Evolutionary conservation across 2,888 invertebrate species (phyloP), one percentile per base, ranked within the genome.

Genomic region (Trissolcus japonicus): DNA sequence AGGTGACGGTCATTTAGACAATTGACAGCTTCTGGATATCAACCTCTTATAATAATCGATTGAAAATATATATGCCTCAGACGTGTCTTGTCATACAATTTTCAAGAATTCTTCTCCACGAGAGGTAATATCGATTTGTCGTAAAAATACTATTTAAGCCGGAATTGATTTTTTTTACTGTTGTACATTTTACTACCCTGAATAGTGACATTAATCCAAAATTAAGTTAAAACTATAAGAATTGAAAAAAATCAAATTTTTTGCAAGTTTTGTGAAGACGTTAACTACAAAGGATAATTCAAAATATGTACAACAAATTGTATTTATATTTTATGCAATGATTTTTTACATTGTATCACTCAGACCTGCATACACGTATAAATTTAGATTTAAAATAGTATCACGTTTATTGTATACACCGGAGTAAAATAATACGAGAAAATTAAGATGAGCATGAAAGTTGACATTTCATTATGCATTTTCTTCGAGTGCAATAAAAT

Each of bases 1-100:
- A 65, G 55, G 51, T 57, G 66, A 66, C 57, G 50, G 19, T 57
- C 57, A 40, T 56, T 40, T 66, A 50, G 57, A 57, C 66, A 51
- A 66, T 66, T 50, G 66, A 51, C 56, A 66, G 50, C 19, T 66
- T 51, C 19, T 46, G 14, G 48, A 50, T 66, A 57, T 50, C 55
- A 19, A 29, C 19, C 53, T 35, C 48, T 55, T 53, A n/a, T 40
- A 16, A 66, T 66, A 66, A 66, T 56, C 56, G 50, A 56, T 66
- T 66, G 56, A 56, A 56, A 56, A 48, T 56, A 56, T 50, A 50
- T 66, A 35, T 35, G 35, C 40, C 50, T 14, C 16, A 13, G 16
- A 48, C 50, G 40, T 50, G 56, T 43, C 53, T 54, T 62, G 41
- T 53, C 14, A 62, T 7, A 43, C 50, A 21, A 25, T 11, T 62